Conservation (phyloP, 2,888 invertebrate species). For the Erebia ligea region DNA sequence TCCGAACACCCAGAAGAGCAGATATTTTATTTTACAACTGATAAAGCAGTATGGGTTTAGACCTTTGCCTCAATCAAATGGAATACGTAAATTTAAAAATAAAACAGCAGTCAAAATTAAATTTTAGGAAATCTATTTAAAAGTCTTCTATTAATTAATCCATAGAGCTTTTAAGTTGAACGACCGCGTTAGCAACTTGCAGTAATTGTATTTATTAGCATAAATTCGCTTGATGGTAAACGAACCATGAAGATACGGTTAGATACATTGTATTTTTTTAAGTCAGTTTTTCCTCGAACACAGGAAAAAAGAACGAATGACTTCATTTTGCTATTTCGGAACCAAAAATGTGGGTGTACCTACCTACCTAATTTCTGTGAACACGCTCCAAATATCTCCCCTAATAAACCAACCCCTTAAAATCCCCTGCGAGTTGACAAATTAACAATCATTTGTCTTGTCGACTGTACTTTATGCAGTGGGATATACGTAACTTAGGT, state of each 20-base stretch:
- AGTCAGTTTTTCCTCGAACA: slow-evolving; percentile 35
- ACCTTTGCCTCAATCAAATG: neutral
- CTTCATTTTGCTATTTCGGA: slow-evolving; percentile 2
- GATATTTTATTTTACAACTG: neutral
- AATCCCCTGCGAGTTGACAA: slow-evolving; percentile 4
- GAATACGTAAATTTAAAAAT: neutral
- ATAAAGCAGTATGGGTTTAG: neutral
- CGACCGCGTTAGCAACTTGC: slow-evolving; percentile 61
- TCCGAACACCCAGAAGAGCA: neutral
- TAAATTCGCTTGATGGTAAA: slow-evolving; percentile 67
- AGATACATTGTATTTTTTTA: slow-evolving; percentile 46
- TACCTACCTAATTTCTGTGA: slow-evolving; percentile 5
- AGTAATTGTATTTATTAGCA: slow-evolving; percentile 79
- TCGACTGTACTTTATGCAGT: neutral
- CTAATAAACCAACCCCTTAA: slow-evolving; percentile 16
- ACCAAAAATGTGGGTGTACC: slow-evolving; percentile 12
- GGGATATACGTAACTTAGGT: neutral
- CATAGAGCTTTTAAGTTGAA: slow-evolving; percentile 59
- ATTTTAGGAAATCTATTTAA: neutral
- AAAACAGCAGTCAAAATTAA: neutral
- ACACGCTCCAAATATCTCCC: slow-evolving; percentile 8
- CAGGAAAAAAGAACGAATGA: slow-evolving; percentile 14
- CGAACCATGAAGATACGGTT: slow-evolving; percentile 68
- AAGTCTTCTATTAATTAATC: slow-evolving; percentile 35
- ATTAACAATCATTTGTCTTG: neutral